These are phyloP conservation scores for Sinocyclocheilus anshuiensis DNA, from an alignment of 2,113 vertebrate genomes.

Conservation along the genomic window DNA sequence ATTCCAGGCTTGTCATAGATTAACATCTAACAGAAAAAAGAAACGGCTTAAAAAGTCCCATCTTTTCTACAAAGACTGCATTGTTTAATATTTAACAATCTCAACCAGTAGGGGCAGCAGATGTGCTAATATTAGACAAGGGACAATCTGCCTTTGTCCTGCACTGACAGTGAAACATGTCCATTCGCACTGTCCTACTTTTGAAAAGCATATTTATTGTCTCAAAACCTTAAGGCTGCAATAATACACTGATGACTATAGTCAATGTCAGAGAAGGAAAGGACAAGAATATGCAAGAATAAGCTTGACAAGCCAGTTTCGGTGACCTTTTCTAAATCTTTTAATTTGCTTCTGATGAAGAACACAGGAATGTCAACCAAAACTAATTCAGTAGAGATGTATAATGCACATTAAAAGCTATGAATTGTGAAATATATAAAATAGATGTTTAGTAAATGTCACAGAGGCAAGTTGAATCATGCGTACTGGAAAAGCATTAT, in stretches of 20 bases:
- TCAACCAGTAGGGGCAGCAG: not conserved
- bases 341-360: not conserved
- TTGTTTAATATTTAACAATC: not conserved
- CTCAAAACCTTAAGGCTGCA: slow-evolving; percentile 10
- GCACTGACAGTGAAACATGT: slow-evolving; percentile 11
- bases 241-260: not conserved
- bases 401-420: not conserved
- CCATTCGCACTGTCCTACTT: slow-evolving; percentile 4
- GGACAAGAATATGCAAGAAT: slow-evolving; percentile 53
- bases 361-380: not conserved
- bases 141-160: not conserved
- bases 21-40: slow-evolving; percentile 76
- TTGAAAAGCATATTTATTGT: not conserved
- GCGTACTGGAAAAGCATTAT: not conserved
- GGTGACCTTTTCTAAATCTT: not conserved
- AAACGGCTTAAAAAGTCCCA: not conserved
- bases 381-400: not conserved
- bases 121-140: not conserved
- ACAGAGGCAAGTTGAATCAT: not conserved
- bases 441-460: not conserved
- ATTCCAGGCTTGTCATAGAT: slow-evolving; percentile 83
- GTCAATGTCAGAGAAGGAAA: too few species aligned
- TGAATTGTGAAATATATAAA: not conserved
- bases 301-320: slow-evolving; percentile 60
- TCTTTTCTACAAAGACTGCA: not conserved